phyloP scores from a whole-genome alignment of 2,113 vertebrate species.

The Chloropsis cyanopogon region DNA sequence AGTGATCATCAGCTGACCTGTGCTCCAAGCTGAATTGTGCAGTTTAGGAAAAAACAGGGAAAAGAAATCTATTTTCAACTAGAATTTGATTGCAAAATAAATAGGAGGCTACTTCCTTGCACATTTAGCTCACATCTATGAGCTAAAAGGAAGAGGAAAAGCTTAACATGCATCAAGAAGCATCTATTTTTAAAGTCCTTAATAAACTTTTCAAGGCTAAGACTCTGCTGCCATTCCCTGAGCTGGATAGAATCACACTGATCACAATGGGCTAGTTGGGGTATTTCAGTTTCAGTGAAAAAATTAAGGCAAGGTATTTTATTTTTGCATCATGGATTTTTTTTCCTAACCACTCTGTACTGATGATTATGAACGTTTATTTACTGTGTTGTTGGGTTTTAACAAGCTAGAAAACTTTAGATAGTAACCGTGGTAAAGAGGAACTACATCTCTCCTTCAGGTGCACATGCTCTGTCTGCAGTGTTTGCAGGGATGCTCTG shows the following conservation, averaged over 20 bases:
- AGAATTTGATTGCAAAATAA: neutral
- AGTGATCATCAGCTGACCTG: neutral
- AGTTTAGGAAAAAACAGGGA: neutral
- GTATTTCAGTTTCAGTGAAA: neutral
- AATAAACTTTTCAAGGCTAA: neutral
- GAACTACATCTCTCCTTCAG: neutral
- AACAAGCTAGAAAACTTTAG: neutral
- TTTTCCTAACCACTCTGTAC: neutral
- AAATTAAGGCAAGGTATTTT: neutral
- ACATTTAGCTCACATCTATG: neutral
- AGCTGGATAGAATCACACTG: neutral
- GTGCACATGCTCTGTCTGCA: neutral
- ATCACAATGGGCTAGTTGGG: accelerated
- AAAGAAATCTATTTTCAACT: neutral
- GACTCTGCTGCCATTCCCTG: neutral
- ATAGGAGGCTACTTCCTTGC: neutral
- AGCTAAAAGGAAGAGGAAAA: neutral
- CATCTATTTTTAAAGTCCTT: neutral
- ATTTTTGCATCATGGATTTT: neutral
- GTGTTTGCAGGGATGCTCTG: neutral
- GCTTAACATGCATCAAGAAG: neutral
- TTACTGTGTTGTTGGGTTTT: neutral
- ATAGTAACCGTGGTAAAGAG: neutral
- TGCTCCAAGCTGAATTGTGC: neutral
- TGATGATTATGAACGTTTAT: neutral